Evolutionary conservation across 2,113 vertebrate genomes (phyloP).

Genomic region (Dicentrarchus labrax): DNA sequence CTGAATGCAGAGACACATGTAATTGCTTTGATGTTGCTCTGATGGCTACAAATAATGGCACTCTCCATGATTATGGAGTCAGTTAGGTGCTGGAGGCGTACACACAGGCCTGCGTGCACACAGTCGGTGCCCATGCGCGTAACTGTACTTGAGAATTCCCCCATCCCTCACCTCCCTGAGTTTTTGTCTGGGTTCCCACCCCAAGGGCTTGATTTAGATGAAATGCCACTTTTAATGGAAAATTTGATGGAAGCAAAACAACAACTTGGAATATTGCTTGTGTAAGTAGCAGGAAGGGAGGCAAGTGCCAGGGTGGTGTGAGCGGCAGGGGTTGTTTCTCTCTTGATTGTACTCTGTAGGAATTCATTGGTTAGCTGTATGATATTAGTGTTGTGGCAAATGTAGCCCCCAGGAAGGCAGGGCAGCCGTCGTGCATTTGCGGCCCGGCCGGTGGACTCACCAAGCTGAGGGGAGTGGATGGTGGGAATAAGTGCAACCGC

Average conservation of each 20-base stretch:
- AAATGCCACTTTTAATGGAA: constrained; percentile 92
- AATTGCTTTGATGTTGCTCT: constrained; percentile 84
- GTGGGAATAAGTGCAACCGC: constrained; percentile 33
- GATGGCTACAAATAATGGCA: constrained; percentile 83
- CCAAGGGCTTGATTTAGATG: constrained; percentile 89
- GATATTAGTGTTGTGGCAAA: constrained; percentile 82
- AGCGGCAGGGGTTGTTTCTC: constrained; percentile 73
- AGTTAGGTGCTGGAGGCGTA: constrained; percentile 53
- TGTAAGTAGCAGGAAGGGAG: constrained; percentile 62
- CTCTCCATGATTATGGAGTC: constrained; percentile 82
- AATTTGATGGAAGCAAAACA: constrained; percentile 86
- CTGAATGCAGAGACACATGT: constrained; percentile 83
- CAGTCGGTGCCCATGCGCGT: neutral
- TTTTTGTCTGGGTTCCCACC: constrained; percentile 79
- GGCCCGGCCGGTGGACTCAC: constrained; percentile 36
- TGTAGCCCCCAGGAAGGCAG: constrained; percentile 68
- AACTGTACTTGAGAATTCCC: constrained; percentile 69
- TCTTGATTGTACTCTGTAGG: constrained; percentile 78
- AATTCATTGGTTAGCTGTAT: constrained; percentile 78
- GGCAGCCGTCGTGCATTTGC: constrained; percentile 53
- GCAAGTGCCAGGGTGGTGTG: constrained; percentile 60
- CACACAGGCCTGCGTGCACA: constrained; percentile 34
- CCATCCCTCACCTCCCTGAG: constrained; percentile 66
- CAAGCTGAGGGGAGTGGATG: constrained; percentile 51
- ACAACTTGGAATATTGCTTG: constrained; percentile 77